phyloP scores from a whole-genome alignment of 2,113 vertebrate genomes.

The Anguilla rostrata region DNA sequence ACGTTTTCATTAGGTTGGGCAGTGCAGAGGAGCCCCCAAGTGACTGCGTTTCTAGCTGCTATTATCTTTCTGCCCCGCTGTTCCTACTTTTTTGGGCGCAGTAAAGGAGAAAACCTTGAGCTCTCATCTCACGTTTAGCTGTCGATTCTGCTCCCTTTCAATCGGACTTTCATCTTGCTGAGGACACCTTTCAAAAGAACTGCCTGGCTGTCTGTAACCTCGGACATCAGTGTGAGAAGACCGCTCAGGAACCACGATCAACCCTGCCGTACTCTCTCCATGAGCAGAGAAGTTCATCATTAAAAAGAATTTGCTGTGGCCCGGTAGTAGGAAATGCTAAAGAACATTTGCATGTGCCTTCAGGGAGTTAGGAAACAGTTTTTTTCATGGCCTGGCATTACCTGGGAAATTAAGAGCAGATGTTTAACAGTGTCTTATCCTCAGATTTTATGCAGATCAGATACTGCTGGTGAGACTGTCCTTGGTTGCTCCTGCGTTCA shows the following conservation, averaged over 20 bases:
- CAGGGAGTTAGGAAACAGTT: neutral
- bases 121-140: neutral
- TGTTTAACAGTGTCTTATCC: neutral
- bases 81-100: neutral
- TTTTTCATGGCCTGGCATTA: neutral
- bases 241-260: neutral
- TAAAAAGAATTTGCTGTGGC: neutral
- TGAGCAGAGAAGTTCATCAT: neutral
- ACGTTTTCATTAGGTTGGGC: neutral
- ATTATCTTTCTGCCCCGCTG: neutral
- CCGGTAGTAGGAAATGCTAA: neutral
- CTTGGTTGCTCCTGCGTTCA: too few species aligned
- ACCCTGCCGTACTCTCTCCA: neutral
- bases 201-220: neutral
- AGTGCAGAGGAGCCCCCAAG: neutral
- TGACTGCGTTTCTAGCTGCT: neutral
- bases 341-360: neutral
- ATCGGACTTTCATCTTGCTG: neutral
- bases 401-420: neutral
- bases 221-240: too few species aligned
- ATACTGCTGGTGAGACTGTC: neutral
- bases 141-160: neutral
- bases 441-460: neutral
- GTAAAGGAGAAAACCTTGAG: neutral
- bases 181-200: neutral